Evolutionary conservation across 2,888 invertebrate genomes (phyloP).

Genomic region (Iphiclides podalirius): DNA sequence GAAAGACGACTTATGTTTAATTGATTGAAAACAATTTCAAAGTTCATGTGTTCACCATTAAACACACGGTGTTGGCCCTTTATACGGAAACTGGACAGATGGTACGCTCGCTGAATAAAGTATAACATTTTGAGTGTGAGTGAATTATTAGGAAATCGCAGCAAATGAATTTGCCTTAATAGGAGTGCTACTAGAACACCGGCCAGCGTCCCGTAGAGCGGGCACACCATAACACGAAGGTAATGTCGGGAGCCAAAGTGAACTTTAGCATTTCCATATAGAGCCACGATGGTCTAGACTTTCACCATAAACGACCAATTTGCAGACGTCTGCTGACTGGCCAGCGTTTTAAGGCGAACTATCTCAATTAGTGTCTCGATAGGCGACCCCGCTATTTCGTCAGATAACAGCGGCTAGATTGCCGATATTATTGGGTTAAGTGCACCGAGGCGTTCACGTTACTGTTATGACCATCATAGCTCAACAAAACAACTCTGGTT

Average conservation of each 20-base stretch:
- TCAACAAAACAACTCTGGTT: neutral
- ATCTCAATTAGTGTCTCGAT: slow-evolving; percentile 76
- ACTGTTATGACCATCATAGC: slow-evolving; percentile 32
- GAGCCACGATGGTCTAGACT: slow-evolving; percentile 62
- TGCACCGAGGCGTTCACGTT: slow-evolving; percentile 46
- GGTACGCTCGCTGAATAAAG: slow-evolving; percentile 22
- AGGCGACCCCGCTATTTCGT: slow-evolving; percentile 75
- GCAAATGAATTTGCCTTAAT: slow-evolving; percentile 34
- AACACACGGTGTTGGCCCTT: neutral
- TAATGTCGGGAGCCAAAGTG: slow-evolving; percentile 67
- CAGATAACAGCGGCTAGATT: slow-evolving; percentile 52
- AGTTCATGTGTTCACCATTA: neutral
- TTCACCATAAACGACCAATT: slow-evolving; percentile 77
- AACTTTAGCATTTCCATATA: slow-evolving; percentile 74
- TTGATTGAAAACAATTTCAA: no score
- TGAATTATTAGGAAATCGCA: slow-evolving; percentile 25
- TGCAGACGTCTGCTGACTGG: slow-evolving; percentile 68
- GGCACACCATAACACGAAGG: slow-evolving; percentile 60
- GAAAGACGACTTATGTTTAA: no score
- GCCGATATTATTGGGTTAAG: slow-evolving; percentile 63
- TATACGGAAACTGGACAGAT: slow-evolving; percentile 4
- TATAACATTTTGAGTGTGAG: slow-evolving; percentile 13
- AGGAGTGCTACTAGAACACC: slow-evolving; percentile 38
- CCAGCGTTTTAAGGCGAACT: slow-evolving; percentile 72
- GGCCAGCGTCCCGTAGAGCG: slow-evolving; percentile 60